Evolutionary conservation across 2,113 vertebrate genomes (phyloP).

Genomic region (Gymnogyps californianus): DNA sequence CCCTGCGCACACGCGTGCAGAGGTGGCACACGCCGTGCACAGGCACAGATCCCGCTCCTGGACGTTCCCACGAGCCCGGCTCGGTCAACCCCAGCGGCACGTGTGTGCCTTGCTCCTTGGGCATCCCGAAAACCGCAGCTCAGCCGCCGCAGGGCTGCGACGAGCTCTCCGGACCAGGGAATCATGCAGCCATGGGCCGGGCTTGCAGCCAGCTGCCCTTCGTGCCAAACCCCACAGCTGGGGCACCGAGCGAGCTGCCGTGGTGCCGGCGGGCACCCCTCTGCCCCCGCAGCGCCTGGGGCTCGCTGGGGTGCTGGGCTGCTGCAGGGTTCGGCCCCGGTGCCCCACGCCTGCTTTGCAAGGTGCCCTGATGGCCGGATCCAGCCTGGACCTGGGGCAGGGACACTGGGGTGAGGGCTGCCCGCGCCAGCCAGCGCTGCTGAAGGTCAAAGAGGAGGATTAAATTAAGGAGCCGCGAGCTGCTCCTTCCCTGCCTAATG

Average conservation of each 20-base stretch:
- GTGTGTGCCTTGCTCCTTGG: neutral
- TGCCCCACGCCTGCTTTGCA: neutral
- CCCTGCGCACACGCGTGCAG: accelerated
- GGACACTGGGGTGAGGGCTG: neutral
- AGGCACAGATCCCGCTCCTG: neutral
- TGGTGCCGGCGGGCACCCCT: accelerated
- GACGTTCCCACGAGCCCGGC: accelerated
- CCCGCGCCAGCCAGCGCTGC: accelerated
- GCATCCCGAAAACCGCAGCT: neutral
- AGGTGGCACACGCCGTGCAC: neutral
- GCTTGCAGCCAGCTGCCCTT: neutral
- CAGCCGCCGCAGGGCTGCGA: accelerated
- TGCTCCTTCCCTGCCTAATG: neutral
- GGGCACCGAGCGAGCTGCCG: accelerated
- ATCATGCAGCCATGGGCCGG: accelerated
- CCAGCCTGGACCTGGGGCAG: neutral
- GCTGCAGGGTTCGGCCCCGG: accelerated
- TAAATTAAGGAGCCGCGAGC: neutral
- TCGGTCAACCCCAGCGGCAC: accelerated
- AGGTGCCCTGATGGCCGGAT: neutral
- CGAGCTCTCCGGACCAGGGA: accelerated
- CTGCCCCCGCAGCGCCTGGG: neutral
- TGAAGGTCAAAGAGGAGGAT: neutral
- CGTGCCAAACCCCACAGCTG: neutral
- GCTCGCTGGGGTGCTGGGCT: neutral